phyloP scores from a whole-genome alignment of 1,140 invertebrate genomes.

The Euborellia annulipes region DNA sequence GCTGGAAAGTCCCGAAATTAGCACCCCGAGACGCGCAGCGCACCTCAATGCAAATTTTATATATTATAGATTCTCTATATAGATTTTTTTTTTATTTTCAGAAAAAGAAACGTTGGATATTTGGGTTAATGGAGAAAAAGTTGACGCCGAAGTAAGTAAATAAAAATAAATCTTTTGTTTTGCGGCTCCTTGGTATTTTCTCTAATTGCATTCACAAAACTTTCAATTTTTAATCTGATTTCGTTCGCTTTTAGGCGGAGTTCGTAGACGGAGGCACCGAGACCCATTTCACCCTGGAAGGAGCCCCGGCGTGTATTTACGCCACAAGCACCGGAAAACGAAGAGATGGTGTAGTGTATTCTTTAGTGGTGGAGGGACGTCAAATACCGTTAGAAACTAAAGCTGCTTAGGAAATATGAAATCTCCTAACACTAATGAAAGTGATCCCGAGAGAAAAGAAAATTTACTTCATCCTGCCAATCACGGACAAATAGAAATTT shows the following conservation, averaged over 20 bases:
- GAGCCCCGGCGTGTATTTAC: conserved; percentile 38
- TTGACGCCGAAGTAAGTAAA: conserved; percentile 37
- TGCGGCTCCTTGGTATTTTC: background rate
- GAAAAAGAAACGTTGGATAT: conserved; percentile 64
- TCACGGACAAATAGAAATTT: too few relatives aligned
- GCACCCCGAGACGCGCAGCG: background rate
- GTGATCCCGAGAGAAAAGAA: too few relatives aligned
- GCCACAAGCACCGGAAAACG: conserved; percentile 36
- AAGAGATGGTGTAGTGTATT: conserved; percentile 33
- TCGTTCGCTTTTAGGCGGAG: conserved; percentile 37
- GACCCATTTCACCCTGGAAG: conserved; percentile 50
- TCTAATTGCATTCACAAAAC: background rate
- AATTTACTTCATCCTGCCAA: too few relatives aligned
- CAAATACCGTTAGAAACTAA: too few relatives aligned
- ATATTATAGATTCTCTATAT: background rate
- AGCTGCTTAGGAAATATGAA: too few relatives aligned
- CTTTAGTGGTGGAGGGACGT: conserved; percentile 31
- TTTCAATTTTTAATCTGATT: background rate
- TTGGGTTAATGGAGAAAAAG: conserved; percentile 58
- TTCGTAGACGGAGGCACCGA: conserved; percentile 71
- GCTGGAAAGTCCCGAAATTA: too few relatives aligned
- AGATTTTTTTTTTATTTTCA: conserved; percentile 25
- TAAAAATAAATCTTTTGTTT: background rate
- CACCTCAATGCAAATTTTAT: too few relatives aligned
- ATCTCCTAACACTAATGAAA: too few relatives aligned